Evolutionary conservation across 2,888 invertebrate species (phyloP), one percentile per base, ranked within the genome.

Genomic region (Phyllotreta striolata): DNA sequence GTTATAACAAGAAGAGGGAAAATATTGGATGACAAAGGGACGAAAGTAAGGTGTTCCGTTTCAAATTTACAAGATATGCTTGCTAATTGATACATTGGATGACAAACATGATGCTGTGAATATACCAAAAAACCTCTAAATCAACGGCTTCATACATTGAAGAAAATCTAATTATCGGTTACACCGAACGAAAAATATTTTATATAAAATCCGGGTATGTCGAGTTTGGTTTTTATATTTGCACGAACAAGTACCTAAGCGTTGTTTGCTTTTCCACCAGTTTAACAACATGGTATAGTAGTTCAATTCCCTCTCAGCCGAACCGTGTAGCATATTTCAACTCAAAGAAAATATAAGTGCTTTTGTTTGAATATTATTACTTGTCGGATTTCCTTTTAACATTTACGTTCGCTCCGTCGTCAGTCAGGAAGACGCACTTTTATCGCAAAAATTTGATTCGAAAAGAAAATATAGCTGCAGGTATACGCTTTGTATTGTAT

Each of bases 301-400:
- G 62, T 64, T 64, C 66, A 60, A 64, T 66, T 64, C 59, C 56
- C 64, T 59, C 37, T 38, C 13, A 6, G 6, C 52, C 43, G 56
- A 64, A 64, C 59, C 64, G 51, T 60, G 44, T 61, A 54, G 55
- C 56, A 24, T 52, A 63, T 63, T 51, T 62, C 46, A 62, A 8
- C 52, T 61, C 56, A 61, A 64, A 64, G 61, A 62, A 66, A 62
- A 52, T 54, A 62, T 54, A 62, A 66, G 43, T 66, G 55, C 63
- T 56, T 62, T 51, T 62, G 47, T 51, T 64, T 59, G 59, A 64
- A 64, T 64, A 64, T 59, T 64, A 60, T 64, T 59, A 59, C 58
- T 63, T 54, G 64, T 59, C 59, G 55, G 55, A 64, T 59, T 59
- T 59, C 59, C 59, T 55, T 64, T 55, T 59, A 55, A 55, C 54